These are phyloP conservation scores for Epirrhoe tristata DNA, from an alignment of 2,888 invertebrate species.

Conservation along the genomic window DNA sequence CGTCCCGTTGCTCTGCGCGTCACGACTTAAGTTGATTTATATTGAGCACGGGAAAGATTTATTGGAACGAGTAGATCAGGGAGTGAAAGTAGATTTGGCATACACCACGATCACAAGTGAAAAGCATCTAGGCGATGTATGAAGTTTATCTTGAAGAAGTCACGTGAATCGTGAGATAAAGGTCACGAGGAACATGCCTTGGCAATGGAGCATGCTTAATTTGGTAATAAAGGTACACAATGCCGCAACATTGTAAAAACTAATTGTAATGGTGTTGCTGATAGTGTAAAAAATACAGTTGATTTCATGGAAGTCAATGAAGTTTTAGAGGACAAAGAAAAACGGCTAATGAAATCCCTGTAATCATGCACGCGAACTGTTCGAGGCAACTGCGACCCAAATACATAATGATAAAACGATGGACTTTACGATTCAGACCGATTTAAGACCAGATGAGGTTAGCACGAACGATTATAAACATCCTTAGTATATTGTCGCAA, in stretches of 20 bases:
- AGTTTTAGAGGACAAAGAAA: constrained; percentile 45
- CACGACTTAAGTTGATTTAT: constrained; percentile 57
- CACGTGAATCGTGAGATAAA: constrained; percentile 55
- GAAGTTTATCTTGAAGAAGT: constrained; percentile 49
- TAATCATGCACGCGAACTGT: constrained; percentile 52
- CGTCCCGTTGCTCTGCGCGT: constrained; percentile 36
- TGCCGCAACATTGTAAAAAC: constrained; percentile 28
- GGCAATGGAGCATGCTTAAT: constrained; percentile 51
- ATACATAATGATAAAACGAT: constrained; percentile 61
- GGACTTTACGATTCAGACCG: constrained; percentile 55
- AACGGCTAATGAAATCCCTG: constrained; percentile 49
- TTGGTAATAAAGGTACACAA: constrained; percentile 47
- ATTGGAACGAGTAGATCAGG: constrained; percentile 53
- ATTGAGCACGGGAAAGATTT: constrained; percentile 53
- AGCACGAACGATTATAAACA: constrained; percentile 19
- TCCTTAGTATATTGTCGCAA: constrained; percentile 13
- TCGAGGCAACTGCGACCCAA: constrained; percentile 63
- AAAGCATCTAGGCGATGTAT: constrained; percentile 53
- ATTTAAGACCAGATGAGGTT: constrained; percentile 43
- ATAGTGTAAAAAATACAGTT: constrained; percentile 25
- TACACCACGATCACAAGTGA: constrained; percentile 58
- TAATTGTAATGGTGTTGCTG: constrained; percentile 28
- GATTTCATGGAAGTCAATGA: constrained; percentile 48
- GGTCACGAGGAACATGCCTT: constrained; percentile 54
- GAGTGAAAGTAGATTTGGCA: constrained; percentile 72